Conservation (phyloP, 64 coral and sea anemone species). For the Stichodactyla mertensii region DNA sequence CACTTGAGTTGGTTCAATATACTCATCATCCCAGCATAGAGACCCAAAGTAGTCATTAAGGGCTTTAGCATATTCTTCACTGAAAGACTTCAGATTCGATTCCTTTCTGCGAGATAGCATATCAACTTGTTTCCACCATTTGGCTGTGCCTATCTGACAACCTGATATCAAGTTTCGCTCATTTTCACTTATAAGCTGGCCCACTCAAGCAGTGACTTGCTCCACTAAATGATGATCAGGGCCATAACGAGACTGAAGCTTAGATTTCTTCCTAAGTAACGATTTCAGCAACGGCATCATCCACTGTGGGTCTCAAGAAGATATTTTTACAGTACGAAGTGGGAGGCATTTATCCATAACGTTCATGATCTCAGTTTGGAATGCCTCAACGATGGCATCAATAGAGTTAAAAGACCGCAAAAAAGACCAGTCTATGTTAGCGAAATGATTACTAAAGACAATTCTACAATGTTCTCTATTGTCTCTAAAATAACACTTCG, state of each 20-base stretch:
- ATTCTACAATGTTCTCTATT: too few species aligned
- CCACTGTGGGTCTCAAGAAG: slow-evolving; percentile 29
- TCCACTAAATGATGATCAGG: slow-evolving; percentile 31
- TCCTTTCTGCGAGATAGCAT: slow-evolving; percentile 19
- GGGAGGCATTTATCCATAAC: too few species aligned
- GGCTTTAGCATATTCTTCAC: slow-evolving; percentile 22
- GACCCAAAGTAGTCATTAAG: slow-evolving; percentile 63
- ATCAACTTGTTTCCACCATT: slow-evolving; percentile 65
- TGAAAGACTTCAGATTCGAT: neutral
- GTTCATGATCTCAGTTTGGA: too few species aligned
- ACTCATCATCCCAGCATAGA: slow-evolving; percentile 51
- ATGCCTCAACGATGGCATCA: too few species aligned
- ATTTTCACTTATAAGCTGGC: slow-evolving; percentile 34
- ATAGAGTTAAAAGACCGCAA: too few species aligned
- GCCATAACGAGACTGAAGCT: slow-evolving; percentile 17
- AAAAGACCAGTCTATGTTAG: too few species aligned
- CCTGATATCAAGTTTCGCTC: neutral
- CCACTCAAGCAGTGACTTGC: slow-evolving; percentile 1
- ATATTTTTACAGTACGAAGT: too few species aligned
- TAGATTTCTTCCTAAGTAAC: slow-evolving; percentile 37
- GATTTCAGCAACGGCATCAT: slow-evolving; percentile 35
- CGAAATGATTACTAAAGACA: too few species aligned
- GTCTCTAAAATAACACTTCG: too few species aligned
- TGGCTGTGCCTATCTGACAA: neutral
- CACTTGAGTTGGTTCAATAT: slow-evolving; percentile 37